Evolutionary conservation across 1,140 invertebrate genomes (phyloP), one percentile per base, ranked within the genome.

Genomic region (Drosophila suzukii): DNA sequence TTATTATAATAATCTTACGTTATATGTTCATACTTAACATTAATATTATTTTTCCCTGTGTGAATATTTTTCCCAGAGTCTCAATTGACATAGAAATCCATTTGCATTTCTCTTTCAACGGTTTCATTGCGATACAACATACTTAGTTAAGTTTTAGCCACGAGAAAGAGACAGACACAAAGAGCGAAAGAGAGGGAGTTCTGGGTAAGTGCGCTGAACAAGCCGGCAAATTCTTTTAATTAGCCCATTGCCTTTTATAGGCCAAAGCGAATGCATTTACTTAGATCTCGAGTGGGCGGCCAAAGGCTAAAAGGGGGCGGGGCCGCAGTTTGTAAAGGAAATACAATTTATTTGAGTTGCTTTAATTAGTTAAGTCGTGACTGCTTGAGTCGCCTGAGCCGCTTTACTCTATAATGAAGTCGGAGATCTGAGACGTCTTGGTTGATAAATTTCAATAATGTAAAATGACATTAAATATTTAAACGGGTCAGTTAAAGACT

Each of bases 21-120:
- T 2, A 5, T 4, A 5, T 4, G 4, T 27, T 4, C 3, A 27
- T 27, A 43, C 3, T 34, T 10, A 10, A 10, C 11, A 8, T 1
- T 17, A 4, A 11, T 17, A 13, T 47, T n/a, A 10, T 32, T 59
- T 24, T 11, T 15, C 7, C 32, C 4, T 6, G 54, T 43, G 51
- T 30, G 39, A 8, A 8, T 38, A 46, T 53, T 49, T 11, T 47
- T 55, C 43, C 27, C 66, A 61, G n/a, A 27, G 24, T 75, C 65
- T 74, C 78, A 75, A 85, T 85, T 85, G 82, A 85, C 78, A 85
- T 60, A 86, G 61, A 85, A 86, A 88, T 88, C 75, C 59, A 81
- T 77, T 86, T 85, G 66, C 67, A 81, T 51, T 67, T 76, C 57
- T 56, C 72, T 43, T 59, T 80, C 51, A 62, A 56, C 43, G 12